phyloP scores from a whole-genome alignment of 2,888 invertebrate species.

The Busseola fusca region DNA sequence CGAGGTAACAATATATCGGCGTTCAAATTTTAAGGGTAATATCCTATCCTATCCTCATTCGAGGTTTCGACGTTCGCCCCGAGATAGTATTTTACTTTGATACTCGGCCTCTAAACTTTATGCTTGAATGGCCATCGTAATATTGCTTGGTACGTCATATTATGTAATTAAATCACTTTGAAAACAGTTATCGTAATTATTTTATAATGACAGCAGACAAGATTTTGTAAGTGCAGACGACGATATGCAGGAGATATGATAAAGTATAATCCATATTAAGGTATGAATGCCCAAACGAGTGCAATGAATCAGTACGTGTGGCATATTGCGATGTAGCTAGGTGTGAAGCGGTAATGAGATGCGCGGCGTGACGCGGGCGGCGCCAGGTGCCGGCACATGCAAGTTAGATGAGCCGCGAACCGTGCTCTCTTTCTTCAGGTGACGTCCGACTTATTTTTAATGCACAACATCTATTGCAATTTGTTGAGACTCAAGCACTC shows the following conservation, averaged over 20 bases:
- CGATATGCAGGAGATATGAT: background rate
- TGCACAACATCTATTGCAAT: conserved; percentile 71
- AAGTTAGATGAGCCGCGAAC: conserved; percentile 78
- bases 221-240: background rate
- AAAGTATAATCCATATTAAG: background rate
- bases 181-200: background rate
- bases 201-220: background rate
- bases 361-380: conserved; percentile 65
- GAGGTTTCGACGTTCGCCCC: conserved; percentile 72
- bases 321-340: conserved; percentile 47
- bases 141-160: conserved; percentile 8
- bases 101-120: conserved; percentile 77
- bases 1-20: conserved; percentile 80
- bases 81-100: conserved; percentile 77
- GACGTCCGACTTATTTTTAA: conserved; percentile 77
- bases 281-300: conserved; percentile 5
- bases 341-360: conserved; percentile 69
- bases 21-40: conserved; percentile 81
- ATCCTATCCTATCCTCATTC: conserved; percentile 67
- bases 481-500: conserved; percentile 62
- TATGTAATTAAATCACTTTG: conserved; percentile 10
- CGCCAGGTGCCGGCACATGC: conserved; percentile 73
- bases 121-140: conserved; percentile 70
- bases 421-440: conserved; percentile 73
- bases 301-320: conserved; percentile 22